Evolutionary conservation across 2,888 invertebrate species (phyloP), one percentile per base, ranked within the genome.

Genomic region (Melanargia galathea): DNA sequence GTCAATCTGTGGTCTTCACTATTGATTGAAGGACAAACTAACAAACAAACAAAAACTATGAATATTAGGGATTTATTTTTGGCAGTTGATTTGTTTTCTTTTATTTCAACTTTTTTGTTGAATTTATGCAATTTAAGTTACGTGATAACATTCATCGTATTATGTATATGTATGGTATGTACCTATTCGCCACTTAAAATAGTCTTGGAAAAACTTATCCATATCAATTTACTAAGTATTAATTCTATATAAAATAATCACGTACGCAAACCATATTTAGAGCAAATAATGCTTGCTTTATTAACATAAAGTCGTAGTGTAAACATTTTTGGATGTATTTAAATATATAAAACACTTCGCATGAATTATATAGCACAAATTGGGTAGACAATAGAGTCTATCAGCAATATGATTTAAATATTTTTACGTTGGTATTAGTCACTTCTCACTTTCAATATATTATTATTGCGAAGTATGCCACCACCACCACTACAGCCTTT

Each of bases 401-500:
- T 66, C 65, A 67, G 51, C 64, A 63, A 65, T 60, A 59, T 59
- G 52, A 69, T 66, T 63, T 62, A 60, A 70, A 70, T 67, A 65
- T 62, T 64, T 52, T 67, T 58, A 56, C 22, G 40, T 59, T 46
- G 38, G 40, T 20, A 11, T 66, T 61, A 63, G 56, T 67, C 63
- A 65, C 48, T 30, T 52, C 18, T 33, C 33, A 33, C 18, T n/a
- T 35, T 18, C 13, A 10, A 46, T 46, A 11, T 38, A 13, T n/a
- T n/a, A n/a, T n/a, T n/a, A n/a, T n/a, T n/a, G n/a, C n/a, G n/a
- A n/a, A n/a, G n/a, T n/a, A n/a, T n/a, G n/a, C n/a, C n/a, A n/a
- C n/a, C n/a, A n/a, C n/a, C n/a, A n/a, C n/a, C n/a, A n/a, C n/a
- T n/a, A n/a, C n/a, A n/a, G n/a, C n/a, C n/a, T n/a, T n/a, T n/a